Percentiles rank a stretch among this genome's conserved stretches.
Evolutionary conservation across 2,888 invertebrate species (phyloP).

Genomic region (Scaptomyza cyrtandrae): DNA sequence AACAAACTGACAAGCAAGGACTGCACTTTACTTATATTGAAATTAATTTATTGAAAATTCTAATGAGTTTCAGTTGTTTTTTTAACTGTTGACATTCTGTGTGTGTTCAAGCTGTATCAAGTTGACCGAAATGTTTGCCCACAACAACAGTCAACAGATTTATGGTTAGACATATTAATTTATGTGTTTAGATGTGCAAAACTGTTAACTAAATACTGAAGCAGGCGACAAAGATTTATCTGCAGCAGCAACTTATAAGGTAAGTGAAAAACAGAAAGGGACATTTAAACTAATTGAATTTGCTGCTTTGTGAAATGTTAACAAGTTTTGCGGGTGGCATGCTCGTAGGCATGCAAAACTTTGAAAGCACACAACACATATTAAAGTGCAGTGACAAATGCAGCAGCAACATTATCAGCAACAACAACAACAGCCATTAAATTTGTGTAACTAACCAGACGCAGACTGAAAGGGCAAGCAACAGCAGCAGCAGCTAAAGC

Average conservation of each 20-base stretch:
- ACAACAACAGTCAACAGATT: constrained; percentile 61
- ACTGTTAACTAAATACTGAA: constrained; percentile 62
- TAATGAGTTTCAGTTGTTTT: constrained; percentile 62
- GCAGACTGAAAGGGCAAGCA: constrained; percentile 1
- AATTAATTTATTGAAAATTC: constrained; percentile 78
- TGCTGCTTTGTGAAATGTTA: constrained; percentile 80
- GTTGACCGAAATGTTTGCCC: constrained; percentile 40
- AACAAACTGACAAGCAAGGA: constrained; percentile 32
- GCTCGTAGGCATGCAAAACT: constrained; percentile 56
- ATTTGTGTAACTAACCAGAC: constrained; percentile 74
- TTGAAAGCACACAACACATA: constrained; percentile 42
- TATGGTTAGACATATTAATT: constrained; percentile 72
- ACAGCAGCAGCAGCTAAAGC: constrained; percentile 26
- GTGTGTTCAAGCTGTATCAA: constrained; percentile 45
- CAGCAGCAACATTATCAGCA: constrained; percentile 34
- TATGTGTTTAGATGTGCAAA: constrained; percentile 58
- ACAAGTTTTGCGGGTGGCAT: constrained; percentile 67
- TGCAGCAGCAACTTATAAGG: constrained; percentile 50
- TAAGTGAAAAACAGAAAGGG: constrained; percentile 34
- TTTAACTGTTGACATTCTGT: constrained; percentile 19
- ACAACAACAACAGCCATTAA: constrained; percentile 46
- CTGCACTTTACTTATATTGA: constrained; percentile 70
- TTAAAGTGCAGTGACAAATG: constrained; percentile 68
- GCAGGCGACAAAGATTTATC: constrained; percentile 62
- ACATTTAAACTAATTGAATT: constrained; percentile 71